phyloP scores from a whole-genome alignment of 1,140 invertebrate species.

The Trichonephila clavipes region DNA sequence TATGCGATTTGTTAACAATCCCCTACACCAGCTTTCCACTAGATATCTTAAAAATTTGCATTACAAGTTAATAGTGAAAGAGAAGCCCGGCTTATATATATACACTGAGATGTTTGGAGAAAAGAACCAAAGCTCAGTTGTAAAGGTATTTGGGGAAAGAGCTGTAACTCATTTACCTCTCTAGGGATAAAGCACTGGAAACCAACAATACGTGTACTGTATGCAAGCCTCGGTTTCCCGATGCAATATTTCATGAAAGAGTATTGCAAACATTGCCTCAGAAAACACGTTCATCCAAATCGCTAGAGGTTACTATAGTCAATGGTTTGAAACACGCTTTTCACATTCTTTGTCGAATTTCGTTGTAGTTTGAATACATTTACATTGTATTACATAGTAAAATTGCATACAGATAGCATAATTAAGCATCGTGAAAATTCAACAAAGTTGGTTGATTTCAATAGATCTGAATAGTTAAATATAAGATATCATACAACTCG shows the following conservation, averaged over 20 bases:
- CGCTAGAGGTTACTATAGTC: neutral
- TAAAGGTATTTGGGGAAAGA: neutral
- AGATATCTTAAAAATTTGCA: conserved; percentile 6
- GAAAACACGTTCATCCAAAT: neutral
- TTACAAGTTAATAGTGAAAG: conserved; percentile 20
- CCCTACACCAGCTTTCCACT: neutral
- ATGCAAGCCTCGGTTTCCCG: conserved; percentile 15
- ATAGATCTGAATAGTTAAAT: too few species aligned
- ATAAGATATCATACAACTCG: too few species aligned
- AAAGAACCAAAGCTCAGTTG: neutral
- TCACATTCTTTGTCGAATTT: neutral
- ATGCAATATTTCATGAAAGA: conserved; percentile 14
- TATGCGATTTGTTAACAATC: neutral
- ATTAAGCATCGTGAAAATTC: neutral
- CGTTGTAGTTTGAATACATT: neutral
- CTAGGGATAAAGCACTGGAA: neutral
- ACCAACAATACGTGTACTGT: neutral
- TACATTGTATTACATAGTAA: neutral
- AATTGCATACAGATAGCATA: neutral
- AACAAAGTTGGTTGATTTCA: neutral
- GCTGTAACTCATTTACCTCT: conserved; percentile 10
- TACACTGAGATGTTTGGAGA: neutral
- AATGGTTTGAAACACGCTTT: conserved; percentile 1
- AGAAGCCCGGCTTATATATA: neutral
- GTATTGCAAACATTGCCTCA: neutral